Percentiles rank a stretch among this genome's conserved stretches.
These are phyloP conservation scores for Dendrocincla fuliginosa DNA, from an alignment of 2,797 vertebrate genomes.

Conservation along the genomic window DNA sequence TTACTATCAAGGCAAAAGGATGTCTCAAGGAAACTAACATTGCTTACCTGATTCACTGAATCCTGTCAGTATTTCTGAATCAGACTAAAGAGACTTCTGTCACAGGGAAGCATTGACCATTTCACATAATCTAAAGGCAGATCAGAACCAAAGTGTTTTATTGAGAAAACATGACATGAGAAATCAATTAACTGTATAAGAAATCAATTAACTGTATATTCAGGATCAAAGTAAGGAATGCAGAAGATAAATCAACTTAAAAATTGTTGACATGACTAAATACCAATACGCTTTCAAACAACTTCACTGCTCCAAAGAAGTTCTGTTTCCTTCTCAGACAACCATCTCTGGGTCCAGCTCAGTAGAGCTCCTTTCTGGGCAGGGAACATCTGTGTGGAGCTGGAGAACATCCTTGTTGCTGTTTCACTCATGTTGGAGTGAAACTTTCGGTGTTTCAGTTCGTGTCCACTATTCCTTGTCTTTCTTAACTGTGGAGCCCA, in stretches of 20 bases:
- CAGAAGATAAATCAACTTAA: background rate
- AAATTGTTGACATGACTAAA: background rate
- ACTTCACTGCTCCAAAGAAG: background rate
- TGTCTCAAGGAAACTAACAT: background rate
- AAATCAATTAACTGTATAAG: background rate
- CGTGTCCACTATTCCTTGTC: background rate
- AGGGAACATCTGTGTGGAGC: background rate
- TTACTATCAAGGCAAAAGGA: background rate
- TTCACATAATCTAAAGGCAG: background rate
- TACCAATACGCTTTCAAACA: background rate
- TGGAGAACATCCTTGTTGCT: rapidly evolving
- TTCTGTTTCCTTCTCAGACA: background rate
- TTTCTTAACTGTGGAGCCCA: background rate
- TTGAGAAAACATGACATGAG: background rate
- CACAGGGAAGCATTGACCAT: background rate
- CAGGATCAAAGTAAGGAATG: background rate
- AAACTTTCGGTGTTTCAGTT: background rate
- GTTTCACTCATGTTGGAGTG: background rate
- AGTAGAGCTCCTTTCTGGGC: rapidly evolving
- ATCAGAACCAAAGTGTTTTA: background rate
- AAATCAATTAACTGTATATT: background rate
- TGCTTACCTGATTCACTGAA: background rate
- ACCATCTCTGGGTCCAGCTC: rapidly evolving
- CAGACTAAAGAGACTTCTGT: background rate
- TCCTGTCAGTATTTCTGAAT: background rate